Evolutionary conservation across 2,797 vertebrate species (phyloP).

Genomic region (Malurus splendens): DNA sequence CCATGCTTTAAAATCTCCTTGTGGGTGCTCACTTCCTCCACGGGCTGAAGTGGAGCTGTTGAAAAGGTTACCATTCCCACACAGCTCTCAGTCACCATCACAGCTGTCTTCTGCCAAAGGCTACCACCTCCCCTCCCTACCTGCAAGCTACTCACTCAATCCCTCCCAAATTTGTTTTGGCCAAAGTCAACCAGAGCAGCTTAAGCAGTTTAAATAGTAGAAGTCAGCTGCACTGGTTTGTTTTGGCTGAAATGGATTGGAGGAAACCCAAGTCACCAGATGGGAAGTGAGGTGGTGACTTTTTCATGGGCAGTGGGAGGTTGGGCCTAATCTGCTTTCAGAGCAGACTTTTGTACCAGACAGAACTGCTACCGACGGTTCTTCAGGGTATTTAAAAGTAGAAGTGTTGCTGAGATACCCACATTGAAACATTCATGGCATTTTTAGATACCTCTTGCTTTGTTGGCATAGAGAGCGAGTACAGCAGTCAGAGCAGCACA

Average conservation of each 20-base stretch:
- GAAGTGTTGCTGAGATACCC: not conserved
- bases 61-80: not conserved
- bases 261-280: constrained; percentile 1
- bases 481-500: rapidly evolving
- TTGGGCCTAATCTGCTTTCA: not conserved
- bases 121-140: not conserved
- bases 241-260: not conserved
- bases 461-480: not conserved
- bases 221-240: not conserved
- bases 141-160: not conserved
- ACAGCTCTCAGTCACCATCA: not conserved
- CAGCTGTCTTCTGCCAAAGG: not conserved
- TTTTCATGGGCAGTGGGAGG: not conserved
- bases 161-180: not conserved
- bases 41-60: not conserved
- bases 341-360: not conserved
- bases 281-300: not conserved
- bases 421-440: not conserved
- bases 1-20: not conserved
- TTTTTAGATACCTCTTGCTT: not conserved
- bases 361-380: not conserved
- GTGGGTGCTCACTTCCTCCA: not conserved
- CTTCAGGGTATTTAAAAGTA: not conserved
- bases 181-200: not conserved
- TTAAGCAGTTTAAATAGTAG: constrained; percentile 13